Percentiles rank a stretch among this genome's conserved stretches.
Conservation (phyloP, 2,113 vertebrate genomes). For the Thalassarche chlororhynchos region DNA sequence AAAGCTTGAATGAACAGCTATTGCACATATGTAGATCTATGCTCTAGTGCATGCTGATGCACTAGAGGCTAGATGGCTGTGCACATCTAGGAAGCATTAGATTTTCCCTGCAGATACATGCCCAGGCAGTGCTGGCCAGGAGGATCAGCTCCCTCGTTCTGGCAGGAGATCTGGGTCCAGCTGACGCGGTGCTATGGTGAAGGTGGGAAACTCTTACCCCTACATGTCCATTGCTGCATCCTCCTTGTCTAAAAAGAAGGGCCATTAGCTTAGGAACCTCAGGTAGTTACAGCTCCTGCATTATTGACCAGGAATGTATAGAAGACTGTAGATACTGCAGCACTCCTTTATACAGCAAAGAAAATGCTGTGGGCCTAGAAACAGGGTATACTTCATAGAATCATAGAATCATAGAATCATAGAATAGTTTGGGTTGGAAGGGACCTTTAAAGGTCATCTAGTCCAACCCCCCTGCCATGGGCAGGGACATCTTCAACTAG, state of each 20-base stretch:
- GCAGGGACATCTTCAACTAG: too few relatives aligned
- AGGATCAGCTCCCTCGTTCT: background rate
- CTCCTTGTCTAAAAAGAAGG: background rate
- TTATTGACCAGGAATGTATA: background rate
- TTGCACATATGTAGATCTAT: background rate
- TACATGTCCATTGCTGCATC: background rate
- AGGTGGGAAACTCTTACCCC: background rate
- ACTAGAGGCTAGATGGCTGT: background rate
- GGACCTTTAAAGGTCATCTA: too few relatives aligned
- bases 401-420: too few relatives aligned
- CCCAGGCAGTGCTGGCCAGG: background rate
- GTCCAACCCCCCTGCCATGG: too few relatives aligned
- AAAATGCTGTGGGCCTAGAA: background rate
- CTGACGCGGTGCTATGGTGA: background rate
- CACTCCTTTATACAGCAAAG: background rate
- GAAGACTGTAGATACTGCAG: background rate
- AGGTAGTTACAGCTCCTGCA: background rate
- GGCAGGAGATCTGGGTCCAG: background rate
- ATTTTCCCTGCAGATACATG: background rate
- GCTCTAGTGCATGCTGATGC: background rate
- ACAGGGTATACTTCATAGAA: background rate
- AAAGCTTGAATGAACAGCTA: background rate
- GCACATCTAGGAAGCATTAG: background rate
- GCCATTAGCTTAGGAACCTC: background rate
- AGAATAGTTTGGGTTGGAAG: too few relatives aligned